phyloP scores from a whole-genome alignment of 2,888 invertebrate species.

The Drosophila anomalata region DNA sequence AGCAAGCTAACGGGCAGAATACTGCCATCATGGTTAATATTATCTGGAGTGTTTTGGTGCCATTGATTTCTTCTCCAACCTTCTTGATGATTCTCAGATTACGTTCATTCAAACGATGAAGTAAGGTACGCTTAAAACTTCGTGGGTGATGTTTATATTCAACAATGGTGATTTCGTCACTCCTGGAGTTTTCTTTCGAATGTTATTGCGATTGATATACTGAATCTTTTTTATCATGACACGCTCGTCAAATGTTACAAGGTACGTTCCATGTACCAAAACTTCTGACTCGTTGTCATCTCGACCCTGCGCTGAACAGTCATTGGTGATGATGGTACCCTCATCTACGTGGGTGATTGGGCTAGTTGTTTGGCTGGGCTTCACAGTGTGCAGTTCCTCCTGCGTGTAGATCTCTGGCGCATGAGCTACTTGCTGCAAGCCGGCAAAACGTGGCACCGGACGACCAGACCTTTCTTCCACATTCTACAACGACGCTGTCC shows the following conservation, averaged over 20 bases:
- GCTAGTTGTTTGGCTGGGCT: too few species aligned
- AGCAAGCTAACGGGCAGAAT: not conserved
- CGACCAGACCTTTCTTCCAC: not conserved
- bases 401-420: not conserved
- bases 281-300: not conserved
- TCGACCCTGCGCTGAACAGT: not conserved
- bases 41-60: not conserved
- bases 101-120: constrained; percentile 9
- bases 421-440: not conserved
- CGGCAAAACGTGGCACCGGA: not conserved
- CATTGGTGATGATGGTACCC: not conserved
- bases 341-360: not conserved
- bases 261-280: not conserved
- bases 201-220: constrained; percentile 1
- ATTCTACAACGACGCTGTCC: constrained; percentile 7
- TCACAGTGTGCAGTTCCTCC: not conserved
- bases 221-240: not conserved
- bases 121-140: constrained; percentile 18
- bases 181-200: constrained; percentile 11
- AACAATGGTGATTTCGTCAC: constrained; percentile 11
- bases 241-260: not conserved
- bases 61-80: constrained; percentile 1
- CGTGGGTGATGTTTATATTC: constrained; percentile 15
- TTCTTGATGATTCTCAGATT: constrained; percentile 7
- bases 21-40: not conserved